These are phyloP conservation scores for Salvator merianae DNA, from an alignment of 2,113 vertebrate genomes.

Conservation along the genomic window DNA sequence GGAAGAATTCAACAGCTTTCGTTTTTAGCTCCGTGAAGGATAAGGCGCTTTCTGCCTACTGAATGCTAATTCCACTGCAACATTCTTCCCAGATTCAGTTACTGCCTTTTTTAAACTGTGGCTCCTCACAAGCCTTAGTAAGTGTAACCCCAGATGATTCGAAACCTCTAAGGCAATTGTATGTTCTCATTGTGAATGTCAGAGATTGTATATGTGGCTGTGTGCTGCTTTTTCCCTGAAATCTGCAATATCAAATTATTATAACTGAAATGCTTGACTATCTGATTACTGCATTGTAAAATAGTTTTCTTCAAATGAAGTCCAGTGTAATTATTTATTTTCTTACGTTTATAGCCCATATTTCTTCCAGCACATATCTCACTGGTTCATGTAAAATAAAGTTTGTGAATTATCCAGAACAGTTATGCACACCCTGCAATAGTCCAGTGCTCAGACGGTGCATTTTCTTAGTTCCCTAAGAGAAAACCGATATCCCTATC, in stretches of 20 bases:
- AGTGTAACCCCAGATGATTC: neutral
- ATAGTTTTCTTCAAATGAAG: too few species aligned
- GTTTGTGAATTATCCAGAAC: too few species aligned
- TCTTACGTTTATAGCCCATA: neutral
- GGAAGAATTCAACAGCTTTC: conserved; percentile 6
- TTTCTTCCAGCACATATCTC: neutral
- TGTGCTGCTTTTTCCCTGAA: too few species aligned
- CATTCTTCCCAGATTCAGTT: neutral
- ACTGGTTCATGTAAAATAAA: too few species aligned
- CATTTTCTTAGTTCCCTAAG: too few species aligned
- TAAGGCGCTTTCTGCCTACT: conserved; percentile 3
- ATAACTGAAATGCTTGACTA: too few species aligned
- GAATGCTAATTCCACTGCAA: neutral
- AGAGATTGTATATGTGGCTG: too few species aligned
- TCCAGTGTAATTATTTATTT: neutral
- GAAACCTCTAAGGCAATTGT: neutral
- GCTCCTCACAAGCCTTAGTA: neutral
- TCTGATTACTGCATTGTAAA: too few species aligned
- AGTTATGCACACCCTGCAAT: too few species aligned
- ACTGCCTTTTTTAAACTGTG: neutral
- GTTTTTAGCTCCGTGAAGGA: conserved; percentile 3
- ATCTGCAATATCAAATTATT: too few species aligned
- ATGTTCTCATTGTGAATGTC: neutral
- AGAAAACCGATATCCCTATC: too few species aligned
- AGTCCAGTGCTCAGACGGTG: too few species aligned